Evolutionary conservation across 2,797 vertebrate genomes (phyloP).

Genomic region (Valencia hispanica): DNA sequence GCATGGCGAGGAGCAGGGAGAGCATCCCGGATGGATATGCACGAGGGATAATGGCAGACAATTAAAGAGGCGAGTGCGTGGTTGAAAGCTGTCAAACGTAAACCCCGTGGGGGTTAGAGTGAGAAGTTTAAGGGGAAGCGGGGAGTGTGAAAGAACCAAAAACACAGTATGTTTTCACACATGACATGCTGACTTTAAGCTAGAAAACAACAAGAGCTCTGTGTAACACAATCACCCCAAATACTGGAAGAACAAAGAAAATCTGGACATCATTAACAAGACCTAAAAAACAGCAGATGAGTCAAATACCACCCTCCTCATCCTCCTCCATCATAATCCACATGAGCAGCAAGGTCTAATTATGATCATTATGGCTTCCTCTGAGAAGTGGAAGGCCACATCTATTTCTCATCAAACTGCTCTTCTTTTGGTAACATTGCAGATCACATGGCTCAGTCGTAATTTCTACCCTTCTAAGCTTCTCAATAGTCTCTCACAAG

Average conservation of each 20-base stretch:
- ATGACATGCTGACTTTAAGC: slow-evolving; percentile 57
- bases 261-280: slow-evolving; percentile 14
- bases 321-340: slow-evolving; percentile 95
- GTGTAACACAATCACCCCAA: slow-evolving; percentile 17
- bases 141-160: slow-evolving; percentile 65
- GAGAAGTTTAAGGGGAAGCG: slow-evolving; percentile 63
- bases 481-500: slow-evolving; percentile 77
- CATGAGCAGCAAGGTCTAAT: slow-evolving; percentile 89
- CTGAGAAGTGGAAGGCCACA: slow-evolving; percentile 76
- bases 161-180: slow-evolving; percentile 68
- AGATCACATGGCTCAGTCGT: slow-evolving; percentile 63
- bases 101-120: slow-evolving; percentile 68
- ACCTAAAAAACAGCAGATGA: slow-evolving; percentile 61
- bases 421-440: slow-evolving; percentile 78
- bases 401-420: slow-evolving; percentile 99
- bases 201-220: slow-evolving; percentile 17
- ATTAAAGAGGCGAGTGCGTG: slow-evolving; percentile 77
- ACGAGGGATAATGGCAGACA: slow-evolving; percentile 74
- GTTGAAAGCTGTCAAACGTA: slow-evolving; percentile 77
- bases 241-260: background rate
- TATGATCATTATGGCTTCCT: slow-evolving; percentile 92
- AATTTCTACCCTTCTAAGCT: slow-evolving; percentile 82
- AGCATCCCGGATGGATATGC: slow-evolving; percentile 68
- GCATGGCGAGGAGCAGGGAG: slow-evolving; percentile 50
- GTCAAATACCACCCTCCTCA: slow-evolving; percentile 94